Evolutionary conservation across 2,888 invertebrate species (phyloP).

Genomic region (Ophraella communa): DNA sequence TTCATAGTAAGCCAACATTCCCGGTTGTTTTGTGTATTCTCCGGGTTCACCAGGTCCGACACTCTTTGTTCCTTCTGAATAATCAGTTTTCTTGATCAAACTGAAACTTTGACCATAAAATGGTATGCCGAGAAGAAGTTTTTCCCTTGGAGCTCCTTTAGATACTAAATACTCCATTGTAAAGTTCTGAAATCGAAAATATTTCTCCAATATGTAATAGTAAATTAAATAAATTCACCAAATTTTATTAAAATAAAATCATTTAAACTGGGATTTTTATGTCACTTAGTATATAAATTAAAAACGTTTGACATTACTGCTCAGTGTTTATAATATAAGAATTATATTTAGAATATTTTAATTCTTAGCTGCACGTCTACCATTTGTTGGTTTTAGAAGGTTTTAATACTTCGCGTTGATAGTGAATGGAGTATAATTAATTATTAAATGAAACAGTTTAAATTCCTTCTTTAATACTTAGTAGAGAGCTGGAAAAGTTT

Average conservation of each 20-base stretch:
- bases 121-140: slow-evolving; percentile 81
- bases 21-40: slow-evolving; percentile 83
- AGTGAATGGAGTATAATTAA: no score
- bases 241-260: no score
- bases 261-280: no score
- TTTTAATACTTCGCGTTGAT: no score
- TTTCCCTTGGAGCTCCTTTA: slow-evolving; percentile 78
- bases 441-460: not conserved
- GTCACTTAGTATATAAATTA: no score
- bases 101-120: slow-evolving; percentile 89
- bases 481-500: not conserved
- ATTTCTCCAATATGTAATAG: not conserved
- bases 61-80: slow-evolving; percentile 68
- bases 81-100: slow-evolving; percentile 61
- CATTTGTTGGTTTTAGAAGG: no score
- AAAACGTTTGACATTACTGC: no score
- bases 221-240: no score
- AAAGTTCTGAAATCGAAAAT: slow-evolving; percentile 67
- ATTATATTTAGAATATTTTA: no score
- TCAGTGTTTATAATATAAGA: no score
- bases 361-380: no score
- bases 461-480: no score
- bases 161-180: slow-evolving; percentile 78
- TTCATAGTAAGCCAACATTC: slow-evolving; percentile 88
- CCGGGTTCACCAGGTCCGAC: slow-evolving; percentile 81